These are phyloP conservation scores for Bugulina stolonifera DNA, from an alignment of 2,888 invertebrate genomes.

Conservation along the genomic window DNA sequence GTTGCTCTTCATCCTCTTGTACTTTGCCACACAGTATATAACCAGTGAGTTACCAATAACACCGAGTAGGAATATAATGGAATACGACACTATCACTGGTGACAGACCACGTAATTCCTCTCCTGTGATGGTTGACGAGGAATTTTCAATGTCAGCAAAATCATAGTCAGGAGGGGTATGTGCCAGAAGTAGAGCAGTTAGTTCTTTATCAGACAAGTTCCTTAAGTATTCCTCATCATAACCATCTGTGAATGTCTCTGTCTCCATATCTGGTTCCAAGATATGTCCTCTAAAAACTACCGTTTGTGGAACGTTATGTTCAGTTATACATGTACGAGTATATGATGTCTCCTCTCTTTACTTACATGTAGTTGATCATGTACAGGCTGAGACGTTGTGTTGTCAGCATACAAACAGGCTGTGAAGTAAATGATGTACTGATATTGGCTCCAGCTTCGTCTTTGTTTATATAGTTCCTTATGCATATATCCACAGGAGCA, in stretches of 20 bases:
- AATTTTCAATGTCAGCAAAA: too few relatives aligned
- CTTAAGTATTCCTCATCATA: too few relatives aligned
- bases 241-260: too few relatives aligned
- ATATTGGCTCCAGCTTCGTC: neutral
- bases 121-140: neutral
- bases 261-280: too few relatives aligned
- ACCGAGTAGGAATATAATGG: conserved; percentile 61
- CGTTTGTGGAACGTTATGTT: too few relatives aligned
- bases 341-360: too few relatives aligned
- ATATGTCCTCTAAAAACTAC: too few relatives aligned
- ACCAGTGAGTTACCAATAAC: conserved; percentile 60
- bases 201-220: too few relatives aligned
- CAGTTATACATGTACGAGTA: too few relatives aligned
- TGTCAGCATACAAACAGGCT: neutral
- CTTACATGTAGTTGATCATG: too few relatives aligned
- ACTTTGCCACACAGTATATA: conserved; percentile 59
- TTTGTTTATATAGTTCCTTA: neutral
- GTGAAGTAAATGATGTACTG: neutral
- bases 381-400: neutral
- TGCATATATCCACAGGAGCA: neutral
- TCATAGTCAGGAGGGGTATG: neutral
- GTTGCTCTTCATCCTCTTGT: conserved; percentile 59
- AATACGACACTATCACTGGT: conserved; percentile 60
- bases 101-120: conserved; percentile 57
- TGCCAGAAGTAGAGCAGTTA: too few relatives aligned